These are phyloP conservation scores for Florisuga fusca DNA, from an alignment of 2,797 vertebrate genomes.

Conservation along the genomic window DNA sequence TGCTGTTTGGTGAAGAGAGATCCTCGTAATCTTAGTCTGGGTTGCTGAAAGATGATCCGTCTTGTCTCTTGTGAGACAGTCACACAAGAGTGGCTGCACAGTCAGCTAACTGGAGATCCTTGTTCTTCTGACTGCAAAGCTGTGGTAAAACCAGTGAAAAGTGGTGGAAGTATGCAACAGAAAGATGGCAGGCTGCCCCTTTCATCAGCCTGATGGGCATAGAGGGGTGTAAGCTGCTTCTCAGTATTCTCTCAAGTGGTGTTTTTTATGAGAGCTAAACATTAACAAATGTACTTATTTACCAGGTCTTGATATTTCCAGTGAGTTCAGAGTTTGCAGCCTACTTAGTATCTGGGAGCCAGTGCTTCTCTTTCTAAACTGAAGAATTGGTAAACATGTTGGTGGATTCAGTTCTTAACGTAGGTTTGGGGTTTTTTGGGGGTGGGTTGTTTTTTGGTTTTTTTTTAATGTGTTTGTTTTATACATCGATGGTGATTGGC, in stretches of 20 bases:
- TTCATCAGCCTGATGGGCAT: not conserved
- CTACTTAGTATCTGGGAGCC: not conserved
- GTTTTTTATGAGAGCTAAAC: not conserved
- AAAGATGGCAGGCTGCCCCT: not conserved
- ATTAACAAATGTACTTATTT: not conserved
- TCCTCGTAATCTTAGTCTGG: not conserved
- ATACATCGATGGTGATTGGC: not conserved
- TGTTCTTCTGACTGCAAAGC: not conserved
- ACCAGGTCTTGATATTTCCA: not conserved
- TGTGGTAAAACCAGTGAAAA: not conserved
- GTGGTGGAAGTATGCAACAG: not conserved
- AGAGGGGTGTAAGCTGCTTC: not conserved
- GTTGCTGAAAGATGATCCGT: not conserved
- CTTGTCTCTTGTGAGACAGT: not conserved
- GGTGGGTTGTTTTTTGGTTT: no score
- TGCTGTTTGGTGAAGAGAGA: not conserved
- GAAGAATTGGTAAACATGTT: not conserved
- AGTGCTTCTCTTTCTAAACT: not conserved
- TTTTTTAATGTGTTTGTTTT: not conserved
- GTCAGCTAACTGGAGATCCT: not conserved
- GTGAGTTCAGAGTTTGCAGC: not conserved
- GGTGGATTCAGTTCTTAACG: not conserved
- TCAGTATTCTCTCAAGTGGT: not conserved
- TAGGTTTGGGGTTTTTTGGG: no score
- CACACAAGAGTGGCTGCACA: not conserved